Evolutionary conservation across 2,797 vertebrate genomes (phyloP), one percentile per base, ranked within the genome.

Genomic region (Gorsachius magnificus): DNA sequence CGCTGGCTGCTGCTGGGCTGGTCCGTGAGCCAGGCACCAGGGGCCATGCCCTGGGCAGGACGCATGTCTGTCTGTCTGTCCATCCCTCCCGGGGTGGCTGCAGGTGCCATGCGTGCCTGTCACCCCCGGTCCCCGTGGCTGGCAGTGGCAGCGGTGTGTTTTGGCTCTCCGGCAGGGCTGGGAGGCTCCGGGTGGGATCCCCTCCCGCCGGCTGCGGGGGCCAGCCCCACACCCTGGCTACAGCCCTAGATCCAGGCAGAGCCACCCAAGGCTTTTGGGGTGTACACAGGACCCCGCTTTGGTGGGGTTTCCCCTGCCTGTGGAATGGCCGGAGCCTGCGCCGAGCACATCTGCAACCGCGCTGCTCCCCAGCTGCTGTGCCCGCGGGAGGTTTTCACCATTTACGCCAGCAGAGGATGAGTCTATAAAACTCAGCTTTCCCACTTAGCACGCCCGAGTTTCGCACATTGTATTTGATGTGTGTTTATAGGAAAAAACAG

Each of bases 401-500:
- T 65, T 95, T 46, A 3, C 0, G 10, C 45, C 43, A 20, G 64
- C 84, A 74, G 43, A 5, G 77, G 82, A 69, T 5, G 78, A 56
- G 78, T 33, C 93, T 81, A 28, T 46, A 74, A 93, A 93, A 36
- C 20, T 76, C 60, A 29, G 87, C 63, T 93, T 96, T 92, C 93
- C 92, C 94, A 16, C 93, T 96, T 93, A 60, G 81, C 93, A 80
- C 72, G 79, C 81, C 74, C 83, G 95, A 70, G 91, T 82, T 97
- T 97, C 82, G 31, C 95, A 97, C 96, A 3, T 96, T 65, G 87
- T 95, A 43, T 96, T 97, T 95, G 95, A 92, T 96, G 95, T 89
- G 96, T 97, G 97, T 97, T 98, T 97, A 96, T 93, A 96, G 94
- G 79, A 71, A 94, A 87, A 97, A 95, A 71, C 95, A 93, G 95